Evolutionary conservation across 2,888 invertebrate genomes (phyloP), one percentile per base, ranked within the genome.

Genomic region (Pinctada fucata): DNA sequence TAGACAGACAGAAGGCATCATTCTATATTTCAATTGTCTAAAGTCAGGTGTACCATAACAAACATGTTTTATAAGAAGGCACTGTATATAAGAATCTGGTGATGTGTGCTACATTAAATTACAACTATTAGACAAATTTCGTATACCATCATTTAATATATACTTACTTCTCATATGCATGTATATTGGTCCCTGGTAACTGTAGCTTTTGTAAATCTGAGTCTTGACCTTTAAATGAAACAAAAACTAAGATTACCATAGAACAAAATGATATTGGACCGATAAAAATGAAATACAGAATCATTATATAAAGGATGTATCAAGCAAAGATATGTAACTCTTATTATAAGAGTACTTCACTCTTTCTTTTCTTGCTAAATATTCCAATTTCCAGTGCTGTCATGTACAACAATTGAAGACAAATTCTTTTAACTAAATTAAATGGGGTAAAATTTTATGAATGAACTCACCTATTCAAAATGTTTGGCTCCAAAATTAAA

Each of bases 121-220:
- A 31, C 31, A 31, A 31, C 31, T 31, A 31, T 31, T 31, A 31
- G 31, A 31, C 31, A 31, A 1, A 31, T 31, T 31, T 31, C 1
- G 31, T 31, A 31, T 31, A 31, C 31, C 31, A 31, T 31, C 31
- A 31, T 31, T 31, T 31, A 31, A 31, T 31, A 72, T 50, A n/a
- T 71, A 86, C 91, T 88, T 88, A 91, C 90, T 91, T 91, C 85
- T 91, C 91, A 85, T 89, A 91, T 10, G 91, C 84, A 82, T 91
- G 90, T 31, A 90, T 82, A 85, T 91, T 91, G 31, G 91, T 90
- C 16, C 91, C 91, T 45, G 91, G 91, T 78, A 91, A 85, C 72
- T 90, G 89, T 68, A 87, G 71, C 71, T 88, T 90, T 79, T 90
- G 90, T 78, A 91, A 79, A 65, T 88, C 89, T 64, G 88, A 82